phyloP scores from a whole-genome alignment of 92 coral and sea anemone genomes.

The Desmophyllum pertusum region DNA sequence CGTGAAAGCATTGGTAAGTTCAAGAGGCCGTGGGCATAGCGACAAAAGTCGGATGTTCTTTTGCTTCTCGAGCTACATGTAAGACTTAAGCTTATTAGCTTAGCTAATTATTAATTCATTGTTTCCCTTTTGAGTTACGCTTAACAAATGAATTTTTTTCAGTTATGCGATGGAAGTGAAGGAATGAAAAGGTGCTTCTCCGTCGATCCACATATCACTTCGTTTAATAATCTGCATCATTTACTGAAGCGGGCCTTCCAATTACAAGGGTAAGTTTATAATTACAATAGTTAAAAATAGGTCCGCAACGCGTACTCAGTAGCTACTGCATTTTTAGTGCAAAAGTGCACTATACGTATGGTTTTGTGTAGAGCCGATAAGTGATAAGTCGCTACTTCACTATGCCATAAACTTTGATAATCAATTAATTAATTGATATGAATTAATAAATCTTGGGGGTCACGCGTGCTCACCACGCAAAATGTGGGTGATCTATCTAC shows the following conservation, averaged over 20 bases:
- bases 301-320: no score
- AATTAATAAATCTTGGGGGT: no score
- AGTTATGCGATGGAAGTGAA: slow-evolving; percentile 65
- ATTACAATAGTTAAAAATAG: not conserved
- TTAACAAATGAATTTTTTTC: slow-evolving; percentile 11
- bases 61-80: slow-evolving; percentile 5
- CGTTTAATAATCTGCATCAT: slow-evolving; percentile 81
- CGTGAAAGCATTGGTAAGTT: slow-evolving; percentile 88
- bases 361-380: no score
- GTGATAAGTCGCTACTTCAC: no score
- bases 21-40: not conserved
- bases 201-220: slow-evolving; percentile 96
- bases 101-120: slow-evolving; percentile 17
- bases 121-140: not conserved
- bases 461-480: no score
- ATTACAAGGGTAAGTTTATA: slow-evolving; percentile 64
- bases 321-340: no score
- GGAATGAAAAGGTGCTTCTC: slow-evolving; percentile 77
- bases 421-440: no score
- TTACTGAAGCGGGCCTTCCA: slow-evolving; percentile 88
- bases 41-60: slow-evolving; percentile 17
- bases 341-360: no score
- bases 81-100: no score
- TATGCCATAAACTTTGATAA: no score
- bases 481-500: no score